phyloP scores from a whole-genome alignment of 2,888 invertebrate genomes.

The Invenusta paracnida region DNA sequence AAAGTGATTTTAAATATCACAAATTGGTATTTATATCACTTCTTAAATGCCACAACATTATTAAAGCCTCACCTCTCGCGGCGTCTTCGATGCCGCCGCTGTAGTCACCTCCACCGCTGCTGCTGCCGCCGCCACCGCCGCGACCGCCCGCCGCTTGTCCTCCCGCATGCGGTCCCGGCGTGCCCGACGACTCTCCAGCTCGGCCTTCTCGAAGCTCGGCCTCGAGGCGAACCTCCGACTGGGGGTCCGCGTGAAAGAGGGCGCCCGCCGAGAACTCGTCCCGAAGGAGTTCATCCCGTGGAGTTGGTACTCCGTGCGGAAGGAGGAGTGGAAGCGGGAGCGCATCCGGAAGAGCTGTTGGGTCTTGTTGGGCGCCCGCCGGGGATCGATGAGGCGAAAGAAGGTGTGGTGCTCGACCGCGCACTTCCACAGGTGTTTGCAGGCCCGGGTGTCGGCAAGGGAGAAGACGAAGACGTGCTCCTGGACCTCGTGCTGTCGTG shows the following conservation, averaged over 20 bases:
- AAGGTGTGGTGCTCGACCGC: conserved; percentile 99
- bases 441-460: conserved; percentile 80
- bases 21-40: no score
- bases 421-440: conserved; percentile 99
- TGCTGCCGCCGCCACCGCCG: no score
- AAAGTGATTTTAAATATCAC: no score
- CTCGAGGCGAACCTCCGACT: conserved; percentile 2
- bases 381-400: conserved; percentile 71
- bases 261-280: conserved; percentile 32
- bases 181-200: conserved; percentile 24
- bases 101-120: no score
- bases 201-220: conserved; percentile 36
- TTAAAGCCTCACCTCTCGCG: no score
- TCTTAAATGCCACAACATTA: no score
- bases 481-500: conserved; percentile 42
- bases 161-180: background rate
- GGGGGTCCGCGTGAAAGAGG: conserved; percentile 36
- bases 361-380: background rate
- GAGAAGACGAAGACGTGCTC: conserved; percentile 97
- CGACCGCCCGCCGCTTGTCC: background rate
- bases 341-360: conserved; percentile 34
- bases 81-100: no score
- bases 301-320: conserved; percentile 39
- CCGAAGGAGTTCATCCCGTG: conserved; percentile 23
- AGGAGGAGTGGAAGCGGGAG: conserved; percentile 39